Percentiles rank a stretch among this genome's conserved stretches.
These are phyloP conservation scores for Epinotia ramella DNA, from an alignment of 2,888 invertebrate species.

Conservation along the genomic window DNA sequence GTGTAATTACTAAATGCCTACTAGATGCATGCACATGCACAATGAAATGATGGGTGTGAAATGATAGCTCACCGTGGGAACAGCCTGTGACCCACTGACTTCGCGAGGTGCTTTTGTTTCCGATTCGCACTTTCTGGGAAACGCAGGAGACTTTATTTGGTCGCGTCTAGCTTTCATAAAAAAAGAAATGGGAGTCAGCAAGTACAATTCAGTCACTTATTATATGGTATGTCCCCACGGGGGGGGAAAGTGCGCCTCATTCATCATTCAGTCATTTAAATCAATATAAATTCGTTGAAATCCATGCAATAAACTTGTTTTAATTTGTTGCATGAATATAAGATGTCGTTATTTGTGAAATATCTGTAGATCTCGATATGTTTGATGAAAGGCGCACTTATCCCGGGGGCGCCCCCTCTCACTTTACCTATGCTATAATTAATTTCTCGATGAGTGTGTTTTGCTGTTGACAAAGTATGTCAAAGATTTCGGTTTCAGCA, in stretches of 20 bases:
- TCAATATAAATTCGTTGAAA: no score
- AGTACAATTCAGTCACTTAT: neutral
- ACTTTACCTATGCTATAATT: neutral
- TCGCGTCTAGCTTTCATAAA: slow-evolving; percentile 16
- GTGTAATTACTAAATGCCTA: slow-evolving; percentile 20
- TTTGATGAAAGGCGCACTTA: no score
- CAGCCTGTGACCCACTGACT: slow-evolving; percentile 41
- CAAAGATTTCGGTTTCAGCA: no score
- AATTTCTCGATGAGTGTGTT: neutral
- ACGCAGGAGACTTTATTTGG: neutral
- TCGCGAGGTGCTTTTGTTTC: slow-evolving; percentile 29
- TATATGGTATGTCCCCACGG: no score
- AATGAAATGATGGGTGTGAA: slow-evolving; percentile 39
- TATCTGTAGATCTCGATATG: no score
- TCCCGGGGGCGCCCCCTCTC: no score
- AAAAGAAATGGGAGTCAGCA: neutral
- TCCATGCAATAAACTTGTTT: no score
- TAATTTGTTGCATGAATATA: no score
- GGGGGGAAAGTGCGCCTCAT: no score
- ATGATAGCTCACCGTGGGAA: slow-evolving; percentile 34
- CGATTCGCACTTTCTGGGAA: slow-evolving; percentile 29
- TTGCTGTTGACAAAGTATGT: no score
- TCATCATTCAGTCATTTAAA: no score
- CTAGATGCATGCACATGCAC: slow-evolving; percentile 16
- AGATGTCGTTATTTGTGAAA: no score